A percentile compares a stretch with the other conserved stretches of the same genome.
Evolutionary conservation across 2,888 invertebrate genomes (phyloP).

Genomic region (Campoletis raptor): DNA sequence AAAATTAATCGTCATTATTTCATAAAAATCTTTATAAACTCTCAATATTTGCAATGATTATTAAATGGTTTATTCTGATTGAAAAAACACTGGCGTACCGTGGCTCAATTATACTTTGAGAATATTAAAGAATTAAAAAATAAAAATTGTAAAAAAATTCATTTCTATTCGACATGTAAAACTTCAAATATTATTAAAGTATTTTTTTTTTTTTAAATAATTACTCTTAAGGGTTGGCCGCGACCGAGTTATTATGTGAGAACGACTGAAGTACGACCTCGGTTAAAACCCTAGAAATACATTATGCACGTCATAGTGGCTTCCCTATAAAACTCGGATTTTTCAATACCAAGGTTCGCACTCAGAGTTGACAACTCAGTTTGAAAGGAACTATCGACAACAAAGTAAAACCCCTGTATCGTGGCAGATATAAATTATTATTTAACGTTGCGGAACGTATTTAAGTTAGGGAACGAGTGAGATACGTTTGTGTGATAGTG

Average conservation of each 20-base stretch:
- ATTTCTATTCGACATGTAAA: not conserved
- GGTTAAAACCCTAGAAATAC: slow-evolving; percentile 80
- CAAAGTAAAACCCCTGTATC: not conserved
- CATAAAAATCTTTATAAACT: not conserved
- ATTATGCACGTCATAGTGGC: slow-evolving; percentile 76
- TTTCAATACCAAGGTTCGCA: slow-evolving; percentile 82
- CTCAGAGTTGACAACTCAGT: slow-evolving; percentile 67
- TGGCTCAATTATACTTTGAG: not conserved
- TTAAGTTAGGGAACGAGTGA: not conserved
- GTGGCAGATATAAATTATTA: not conserved
- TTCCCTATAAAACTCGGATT: slow-evolving; percentile 80
- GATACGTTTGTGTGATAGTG: slow-evolving; percentile 16
- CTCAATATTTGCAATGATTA: not conserved
- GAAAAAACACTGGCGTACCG: not conserved
- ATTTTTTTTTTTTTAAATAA: too few relatives aligned
- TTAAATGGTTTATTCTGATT: not conserved
- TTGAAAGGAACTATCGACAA: slow-evolving; percentile 10
- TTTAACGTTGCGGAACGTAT: not conserved
- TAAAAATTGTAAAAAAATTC: not conserved
- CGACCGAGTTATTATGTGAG: slow-evolving; percentile 53
- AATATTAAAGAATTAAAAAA: not conserved
- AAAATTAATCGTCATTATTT: not conserved
- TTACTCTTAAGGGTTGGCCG: not conserved
- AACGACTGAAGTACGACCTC: slow-evolving; percentile 69
- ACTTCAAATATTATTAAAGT: not conserved